Percentiles rank a stretch among this genome's conserved stretches.
phyloP scores from a whole-genome alignment of 2,888 invertebrate genomes.

The Drosophila kokeensis region DNA sequence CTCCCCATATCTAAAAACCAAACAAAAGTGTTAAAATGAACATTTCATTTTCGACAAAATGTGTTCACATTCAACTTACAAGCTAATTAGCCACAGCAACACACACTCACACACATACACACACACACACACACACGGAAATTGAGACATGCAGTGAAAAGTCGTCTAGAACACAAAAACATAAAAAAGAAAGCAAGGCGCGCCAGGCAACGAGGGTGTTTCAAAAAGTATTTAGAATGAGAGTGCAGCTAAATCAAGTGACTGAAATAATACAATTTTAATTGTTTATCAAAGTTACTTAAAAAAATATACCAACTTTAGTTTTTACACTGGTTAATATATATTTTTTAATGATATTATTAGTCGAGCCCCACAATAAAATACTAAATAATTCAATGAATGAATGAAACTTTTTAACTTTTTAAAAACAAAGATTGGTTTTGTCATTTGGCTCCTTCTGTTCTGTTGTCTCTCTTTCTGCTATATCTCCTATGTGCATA shows the following conservation, averaged over 20 bases:
- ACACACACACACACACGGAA: slow-evolving; percentile 16
- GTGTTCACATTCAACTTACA: slow-evolving; percentile 73
- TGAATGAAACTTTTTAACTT: background rate
- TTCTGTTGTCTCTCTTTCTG: background rate
- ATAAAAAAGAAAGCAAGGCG: slow-evolving; percentile 57
- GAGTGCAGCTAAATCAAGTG: background rate
- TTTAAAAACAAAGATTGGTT: background rate
- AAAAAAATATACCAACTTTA: background rate
- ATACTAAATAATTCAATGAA: background rate
- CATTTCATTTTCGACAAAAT: slow-evolving; percentile 67
- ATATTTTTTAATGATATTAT: background rate
- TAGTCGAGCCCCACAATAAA: background rate
- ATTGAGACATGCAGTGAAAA: slow-evolving; percentile 39
- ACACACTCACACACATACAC: slow-evolving; percentile 6
- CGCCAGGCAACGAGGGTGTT: slow-evolving; percentile 34
- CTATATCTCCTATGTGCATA: background rate
- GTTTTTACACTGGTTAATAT: background rate
- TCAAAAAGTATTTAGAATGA: background rate
- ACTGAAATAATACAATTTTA: background rate
- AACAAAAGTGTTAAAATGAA: slow-evolving; percentile 77
- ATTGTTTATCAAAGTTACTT: background rate
- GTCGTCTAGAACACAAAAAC: slow-evolving; percentile 59
- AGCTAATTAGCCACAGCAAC: slow-evolving; percentile 75
- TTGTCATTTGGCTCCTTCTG: background rate
- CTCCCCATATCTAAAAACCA: slow-evolving; percentile 13